A percentile compares a stretch with the other conserved stretches of the same genome.
phyloP scores from a whole-genome alignment of 2,888 invertebrate species.

The Ormyrus nitidulus region DNA sequence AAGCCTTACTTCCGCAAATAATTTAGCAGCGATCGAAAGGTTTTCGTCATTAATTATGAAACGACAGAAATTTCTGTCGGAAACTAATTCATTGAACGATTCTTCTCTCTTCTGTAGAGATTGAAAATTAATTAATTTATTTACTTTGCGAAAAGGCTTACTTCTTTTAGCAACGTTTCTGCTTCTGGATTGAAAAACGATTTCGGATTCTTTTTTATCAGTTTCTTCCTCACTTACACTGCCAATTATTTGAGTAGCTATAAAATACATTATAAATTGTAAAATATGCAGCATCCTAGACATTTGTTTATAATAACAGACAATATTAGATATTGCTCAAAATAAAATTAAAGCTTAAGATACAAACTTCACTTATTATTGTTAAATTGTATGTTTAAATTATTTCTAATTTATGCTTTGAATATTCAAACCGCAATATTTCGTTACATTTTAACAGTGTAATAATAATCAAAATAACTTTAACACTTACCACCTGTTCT shows the following conservation, averaged over 20 bases:
- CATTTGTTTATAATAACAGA: too few relatives aligned
- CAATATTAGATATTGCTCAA: too few relatives aligned
- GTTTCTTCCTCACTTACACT: background rate
- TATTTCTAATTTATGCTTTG: too few relatives aligned
- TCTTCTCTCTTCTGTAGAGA: background rate
- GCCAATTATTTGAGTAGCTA: background rate
- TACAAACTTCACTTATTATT: too few relatives aligned
- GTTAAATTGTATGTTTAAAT: too few relatives aligned
- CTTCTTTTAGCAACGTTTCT: conserved; percentile 23
- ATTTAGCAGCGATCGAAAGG: background rate
- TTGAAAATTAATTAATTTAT: too few relatives aligned
- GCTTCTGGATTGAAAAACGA: background rate
- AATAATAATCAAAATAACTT: too few relatives aligned
- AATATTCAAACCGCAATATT: too few relatives aligned
- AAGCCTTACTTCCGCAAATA: background rate
- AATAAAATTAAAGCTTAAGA: too few relatives aligned
- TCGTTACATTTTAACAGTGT: too few relatives aligned
- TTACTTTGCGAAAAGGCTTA: background rate
- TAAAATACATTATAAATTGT: background rate
- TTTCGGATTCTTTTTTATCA: background rate
- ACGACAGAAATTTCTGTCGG: conserved; percentile 20
- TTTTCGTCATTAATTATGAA: background rate
- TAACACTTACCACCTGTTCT: too few relatives aligned
- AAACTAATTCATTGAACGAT: conserved; percentile 24
- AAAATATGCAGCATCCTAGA: background rate